A percentile compares a stretch with the other conserved stretches of the same genome.
phyloP scores from a whole-genome alignment of 2,797 vertebrate genomes.

The Fundulus diaphanus region DNA sequence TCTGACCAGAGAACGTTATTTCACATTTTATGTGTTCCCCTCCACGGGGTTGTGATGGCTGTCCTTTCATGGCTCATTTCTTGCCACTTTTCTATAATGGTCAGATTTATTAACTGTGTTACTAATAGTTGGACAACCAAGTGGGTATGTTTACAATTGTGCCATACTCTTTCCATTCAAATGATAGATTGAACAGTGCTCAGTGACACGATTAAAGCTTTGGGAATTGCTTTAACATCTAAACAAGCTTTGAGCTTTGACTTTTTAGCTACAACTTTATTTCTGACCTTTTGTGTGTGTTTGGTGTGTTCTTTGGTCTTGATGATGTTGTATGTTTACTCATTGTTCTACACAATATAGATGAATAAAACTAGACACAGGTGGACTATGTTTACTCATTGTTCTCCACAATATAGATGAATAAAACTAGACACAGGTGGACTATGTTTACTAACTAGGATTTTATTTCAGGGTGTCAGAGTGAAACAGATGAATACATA shows the following conservation, averaged over 20 bases:
- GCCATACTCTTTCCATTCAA: not conserved
- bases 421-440: no score
- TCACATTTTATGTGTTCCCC: not conserved
- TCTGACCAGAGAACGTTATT: not conserved
- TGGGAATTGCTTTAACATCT: not conserved
- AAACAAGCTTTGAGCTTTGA: not conserved
- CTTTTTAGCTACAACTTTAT: not conserved
- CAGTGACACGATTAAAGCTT: not conserved
- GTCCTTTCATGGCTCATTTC: not conserved
- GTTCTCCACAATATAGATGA: no score
- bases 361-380: not conserved
- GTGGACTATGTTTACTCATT: not conserved
- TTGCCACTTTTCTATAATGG: not conserved
- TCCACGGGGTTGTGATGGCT: not conserved
- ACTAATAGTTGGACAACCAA: not conserved
- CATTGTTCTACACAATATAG: not conserved
- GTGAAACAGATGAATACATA: not conserved
- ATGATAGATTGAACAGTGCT: not conserved
- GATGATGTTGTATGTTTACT: not conserved
- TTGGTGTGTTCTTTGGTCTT: not conserved
- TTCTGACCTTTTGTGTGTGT: not conserved
- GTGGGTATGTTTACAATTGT: not conserved
- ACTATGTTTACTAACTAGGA: no score
- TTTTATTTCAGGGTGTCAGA: not conserved
- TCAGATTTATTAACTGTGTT: not conserved